Percentiles rank a stretch among this genome's conserved stretches.
These are phyloP conservation scores for Epirrhoe tristata DNA, from an alignment of 2,888 invertebrate genomes.

Conservation along the genomic window DNA sequence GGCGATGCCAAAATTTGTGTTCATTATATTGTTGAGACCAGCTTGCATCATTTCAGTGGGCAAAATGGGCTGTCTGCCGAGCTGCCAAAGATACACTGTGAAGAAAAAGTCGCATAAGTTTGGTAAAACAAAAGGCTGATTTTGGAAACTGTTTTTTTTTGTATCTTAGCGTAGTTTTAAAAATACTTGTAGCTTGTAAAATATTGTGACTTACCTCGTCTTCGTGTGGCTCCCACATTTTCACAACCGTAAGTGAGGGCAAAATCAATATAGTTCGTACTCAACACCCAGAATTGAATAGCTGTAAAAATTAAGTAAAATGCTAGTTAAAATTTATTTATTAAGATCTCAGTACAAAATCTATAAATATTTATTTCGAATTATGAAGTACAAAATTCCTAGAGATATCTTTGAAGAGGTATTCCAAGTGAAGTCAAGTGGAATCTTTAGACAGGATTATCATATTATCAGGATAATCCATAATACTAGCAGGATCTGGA, in stretches of 20 bases:
- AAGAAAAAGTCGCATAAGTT: slow-evolving; percentile 6
- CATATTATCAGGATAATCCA: no score
- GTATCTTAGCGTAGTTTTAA: no score
- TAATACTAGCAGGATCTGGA: no score
- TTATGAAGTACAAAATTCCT: no score
- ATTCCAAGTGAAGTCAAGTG: no score
- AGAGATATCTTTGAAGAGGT: no score
- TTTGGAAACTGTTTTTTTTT: no score
- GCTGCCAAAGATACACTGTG: slow-evolving; percentile 70
- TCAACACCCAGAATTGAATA: slow-evolving; percentile 62
- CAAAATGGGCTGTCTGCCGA: slow-evolving; percentile 50
- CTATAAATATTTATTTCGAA: no score
- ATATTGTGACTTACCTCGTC: slow-evolving; percentile 53
- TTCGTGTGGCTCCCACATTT: slow-evolving; percentile 53
- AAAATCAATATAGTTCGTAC: slow-evolving; percentile 49
- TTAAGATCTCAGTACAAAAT: no score
- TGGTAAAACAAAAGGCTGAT: no score
- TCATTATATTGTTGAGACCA: slow-evolving; percentile 49
- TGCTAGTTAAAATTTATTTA: no score
- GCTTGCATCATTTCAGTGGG: slow-evolving; percentile 47
- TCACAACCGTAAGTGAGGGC: slow-evolving; percentile 62
- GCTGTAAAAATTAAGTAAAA: slow-evolving; percentile 51
- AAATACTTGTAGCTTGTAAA: slow-evolving; percentile 1
- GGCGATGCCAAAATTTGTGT: slow-evolving; percentile 51
- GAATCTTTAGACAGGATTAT: no score